Evolutionary conservation across 2,113 vertebrate species (phyloP), one percentile per base, ranked within the genome.

Genomic region (Chaenocephalus aceratus): DNA sequence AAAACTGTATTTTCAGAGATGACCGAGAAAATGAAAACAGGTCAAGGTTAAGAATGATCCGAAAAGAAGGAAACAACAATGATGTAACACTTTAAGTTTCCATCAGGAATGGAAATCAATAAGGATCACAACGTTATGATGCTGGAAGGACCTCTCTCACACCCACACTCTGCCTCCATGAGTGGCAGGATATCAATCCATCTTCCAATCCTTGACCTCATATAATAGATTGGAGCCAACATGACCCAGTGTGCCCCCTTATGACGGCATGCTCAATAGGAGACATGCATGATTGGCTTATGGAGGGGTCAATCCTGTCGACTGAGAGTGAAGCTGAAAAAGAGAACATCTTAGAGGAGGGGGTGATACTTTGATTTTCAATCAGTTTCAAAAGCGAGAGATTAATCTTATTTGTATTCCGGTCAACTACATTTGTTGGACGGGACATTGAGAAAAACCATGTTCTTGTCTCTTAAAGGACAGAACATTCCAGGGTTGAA

Each of bases 1-100:
- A 74, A 84, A 48, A 26, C 12, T 79, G 59, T 83, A 46, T 79
- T 84, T 72, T 75, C 58, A 72, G 70, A 10, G 16, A 73, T 34
- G 56, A 34, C 66, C 18, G 45, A 57, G n/a, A 45, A 41, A 34
- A 41, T 59, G 18, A 64, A 65, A 15, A 10, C n/a, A 9, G 63
- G 52, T 69, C 36, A 15, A 11, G 16, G 13, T 57, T 4, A 10
- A 21, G 57, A 58, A 6, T 49, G 49, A 41, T 45, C 41, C 6
- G 54, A 44, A 81, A n/a, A 56, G n/a, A 75, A 68, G 51, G 56
- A 63, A 72, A 63, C 52, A 21, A 58, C 26, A 67, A 30, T 79
- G 69, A 72, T 63, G 46, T 57, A 67, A 59, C 60, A 18, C 12
- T 26, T 2, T 41, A 48, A 26, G 53, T 45, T 10, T 49, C 64